These are phyloP conservation scores for Hermaeophaga mercurialis DNA, from an alignment of 2,888 invertebrate species.

Conservation along the genomic window DNA sequence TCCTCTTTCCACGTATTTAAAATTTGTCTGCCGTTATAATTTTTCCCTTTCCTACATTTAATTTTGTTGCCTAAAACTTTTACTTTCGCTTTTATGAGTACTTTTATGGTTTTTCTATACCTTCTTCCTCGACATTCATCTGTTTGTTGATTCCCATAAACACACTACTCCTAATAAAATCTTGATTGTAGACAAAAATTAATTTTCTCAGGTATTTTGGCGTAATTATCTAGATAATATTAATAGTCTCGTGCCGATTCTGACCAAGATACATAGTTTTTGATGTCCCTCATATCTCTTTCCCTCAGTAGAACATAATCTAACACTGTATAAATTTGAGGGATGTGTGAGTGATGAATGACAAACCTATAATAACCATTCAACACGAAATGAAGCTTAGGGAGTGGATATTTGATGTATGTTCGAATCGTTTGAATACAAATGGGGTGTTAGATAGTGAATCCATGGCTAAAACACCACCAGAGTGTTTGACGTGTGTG, in stretches of 20 bases:
- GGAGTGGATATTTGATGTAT: conserved; percentile 25
- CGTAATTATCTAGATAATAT: too few relatives aligned
- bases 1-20: too few relatives aligned
- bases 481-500: conserved; percentile 9
- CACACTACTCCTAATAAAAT: too few relatives aligned
- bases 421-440: conserved; percentile 23
- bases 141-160: too few relatives aligned
- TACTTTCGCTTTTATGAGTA: too few relatives aligned
- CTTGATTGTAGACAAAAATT: too few relatives aligned
- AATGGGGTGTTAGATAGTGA: conserved; percentile 21
- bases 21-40: too few relatives aligned
- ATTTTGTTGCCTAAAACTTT: too few relatives aligned
- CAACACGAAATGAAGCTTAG: conserved; percentile 21
- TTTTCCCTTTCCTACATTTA: too few relatives aligned
- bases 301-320: conserved; percentile 14
- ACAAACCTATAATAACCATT: conserved; percentile 28
- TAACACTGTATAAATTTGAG: conserved; percentile 23
- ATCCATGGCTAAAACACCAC: conserved; percentile 16
- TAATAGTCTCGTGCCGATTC: background rate
- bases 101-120: too few relatives aligned
- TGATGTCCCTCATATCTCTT: conserved; percentile 16
- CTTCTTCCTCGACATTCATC: too few relatives aligned
- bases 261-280: conserved; percentile 4
- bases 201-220: too few relatives aligned
- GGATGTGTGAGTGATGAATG: conserved; percentile 29